Base-by-base conservation (phyloP, 2,888 invertebrate genomes). In the Neoascia interrupta region DNA sequence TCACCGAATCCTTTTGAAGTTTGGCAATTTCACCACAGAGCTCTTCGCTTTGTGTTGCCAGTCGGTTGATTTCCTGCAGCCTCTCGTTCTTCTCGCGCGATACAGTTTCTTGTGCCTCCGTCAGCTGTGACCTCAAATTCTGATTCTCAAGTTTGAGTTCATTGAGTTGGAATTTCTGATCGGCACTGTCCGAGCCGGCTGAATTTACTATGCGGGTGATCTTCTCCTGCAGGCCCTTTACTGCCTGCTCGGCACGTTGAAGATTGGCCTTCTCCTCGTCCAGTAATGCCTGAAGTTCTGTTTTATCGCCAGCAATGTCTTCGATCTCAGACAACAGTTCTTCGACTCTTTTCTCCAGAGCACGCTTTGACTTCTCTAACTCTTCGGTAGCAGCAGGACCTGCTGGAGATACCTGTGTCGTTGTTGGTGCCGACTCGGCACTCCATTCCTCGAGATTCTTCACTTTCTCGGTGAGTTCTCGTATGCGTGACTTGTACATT, bases 401-500 rank as follows among this genome's bases (percentile, higher is more conserved):
- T 15, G 18, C 15, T 0, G 28, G 5, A 1, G 15, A 4, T 6
- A 34, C 39, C 5, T 45, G n/a, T 0, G 36, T 6, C 4, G 41
- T 1, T 2, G 21, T 6, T 11, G 31, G 53, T n/a, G 43, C 72
- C 5, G 43, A 53, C 0, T 68, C 81, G 0, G 81, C 83, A 6
- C 84, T 85, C 91, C 91, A 91, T 79, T 91, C 90, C 23, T 87
- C 86, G 6, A 92, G 86, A 31, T 89, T 89, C 54, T 90, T 91
- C 5, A 95, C 85, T 87, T 94, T 93, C 56, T 92, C 90, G 82
- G 91, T 91, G 1, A 94, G 89, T 84, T 95, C 93, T 82, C 93
- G 91, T 82, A 93, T 93, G 84, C 94, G 92, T 68, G 92, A 91
- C 84, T 94, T 93, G 90, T 93, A 93, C 84, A 93, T 90, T 80